phyloP scores from a whole-genome alignment of 1,140 invertebrate species.

The Drosophila truncata region DNA sequence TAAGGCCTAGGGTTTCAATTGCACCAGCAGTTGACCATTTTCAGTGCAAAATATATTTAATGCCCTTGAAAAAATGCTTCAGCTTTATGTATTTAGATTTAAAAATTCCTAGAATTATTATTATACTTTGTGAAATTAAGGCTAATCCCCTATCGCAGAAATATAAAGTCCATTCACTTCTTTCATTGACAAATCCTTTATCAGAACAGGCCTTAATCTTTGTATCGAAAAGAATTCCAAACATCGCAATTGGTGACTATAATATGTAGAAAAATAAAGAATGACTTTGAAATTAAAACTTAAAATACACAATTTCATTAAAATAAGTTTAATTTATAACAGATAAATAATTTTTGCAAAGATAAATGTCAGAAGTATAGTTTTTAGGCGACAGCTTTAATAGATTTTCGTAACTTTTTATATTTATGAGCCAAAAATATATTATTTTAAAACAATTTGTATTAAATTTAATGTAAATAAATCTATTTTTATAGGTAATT shows the following conservation, averaged over 20 bases:
- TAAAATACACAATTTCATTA: neutral
- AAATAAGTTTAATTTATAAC: neutral
- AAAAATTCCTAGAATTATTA: neutral
- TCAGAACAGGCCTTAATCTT: neutral
- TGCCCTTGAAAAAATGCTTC: slow-evolving; percentile 18
- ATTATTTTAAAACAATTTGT: neutral
- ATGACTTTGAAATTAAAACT: too few relatives aligned
- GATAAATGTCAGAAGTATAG: neutral
- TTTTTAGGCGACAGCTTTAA: neutral
- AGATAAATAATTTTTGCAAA: neutral
- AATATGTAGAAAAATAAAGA: too few relatives aligned
- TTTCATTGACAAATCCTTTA: neutral
- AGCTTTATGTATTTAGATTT: neutral
- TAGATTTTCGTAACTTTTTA: neutral
- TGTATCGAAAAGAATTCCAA: neutral
- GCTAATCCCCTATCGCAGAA: neutral
- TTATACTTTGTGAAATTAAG: neutral
- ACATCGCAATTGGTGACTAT: neutral
- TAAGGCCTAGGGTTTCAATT: slow-evolving; percentile 41
- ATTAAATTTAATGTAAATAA: neutral
- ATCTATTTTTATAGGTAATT: too few relatives aligned
- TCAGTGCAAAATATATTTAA: neutral
- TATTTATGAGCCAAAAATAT: neutral
- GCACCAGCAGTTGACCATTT: slow-evolving; percentile 41
- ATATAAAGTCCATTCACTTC: neutral